Evolutionary conservation across 2,113 vertebrate species (phyloP).

Genomic region (Stomatorhinus ivindoensis): DNA sequence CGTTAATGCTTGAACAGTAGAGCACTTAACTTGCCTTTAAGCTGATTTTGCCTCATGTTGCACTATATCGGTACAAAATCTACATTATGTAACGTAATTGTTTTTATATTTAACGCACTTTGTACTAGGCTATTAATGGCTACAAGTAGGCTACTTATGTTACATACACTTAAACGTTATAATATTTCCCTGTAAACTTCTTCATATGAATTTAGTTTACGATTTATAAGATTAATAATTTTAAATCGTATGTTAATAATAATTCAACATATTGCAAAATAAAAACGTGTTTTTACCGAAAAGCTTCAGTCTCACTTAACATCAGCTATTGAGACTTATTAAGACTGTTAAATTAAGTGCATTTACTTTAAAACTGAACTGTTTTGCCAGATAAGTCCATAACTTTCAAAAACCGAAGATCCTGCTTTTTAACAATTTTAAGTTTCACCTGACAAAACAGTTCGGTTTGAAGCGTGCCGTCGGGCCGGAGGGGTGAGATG

Average conservation of each 20-base stretch:
- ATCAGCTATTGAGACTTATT: neutral
- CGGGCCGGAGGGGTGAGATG: neutral
- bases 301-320: neutral
- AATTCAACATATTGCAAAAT: neutral
- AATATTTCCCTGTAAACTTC: neutral
- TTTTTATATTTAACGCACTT: neutral
- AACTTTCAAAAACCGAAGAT: neutral
- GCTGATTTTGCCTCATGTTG: neutral
- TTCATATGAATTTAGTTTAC: neutral
- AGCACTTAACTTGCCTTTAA: neutral
- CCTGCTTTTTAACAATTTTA: neutral
- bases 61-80: neutral
- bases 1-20: neutral
- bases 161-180: neutral
- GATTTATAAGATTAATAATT: neutral
- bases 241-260: neutral
- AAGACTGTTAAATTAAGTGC: neutral
- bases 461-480: neutral
- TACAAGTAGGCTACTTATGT: neutral
- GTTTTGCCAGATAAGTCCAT: neutral
- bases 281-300: neutral
- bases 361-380: neutral
- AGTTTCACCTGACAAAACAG: neutral
- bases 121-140: neutral
- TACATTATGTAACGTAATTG: neutral